Evolutionary conservation across 2,113 vertebrate species (phyloP), one percentile per base, ranked within the genome.

Genomic region (Myanophis thanlyinensis): DNA sequence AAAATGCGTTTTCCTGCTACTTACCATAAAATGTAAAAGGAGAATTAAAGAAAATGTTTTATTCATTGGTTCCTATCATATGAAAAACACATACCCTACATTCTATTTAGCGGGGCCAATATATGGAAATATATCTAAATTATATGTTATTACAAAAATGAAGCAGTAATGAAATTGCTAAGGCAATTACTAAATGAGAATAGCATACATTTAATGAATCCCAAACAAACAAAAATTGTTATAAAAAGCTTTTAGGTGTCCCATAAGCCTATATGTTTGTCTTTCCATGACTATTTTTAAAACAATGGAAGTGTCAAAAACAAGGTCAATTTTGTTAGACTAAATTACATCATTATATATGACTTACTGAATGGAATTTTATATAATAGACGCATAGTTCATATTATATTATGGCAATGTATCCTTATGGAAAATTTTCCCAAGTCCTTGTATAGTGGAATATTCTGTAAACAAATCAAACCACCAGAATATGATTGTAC

Each of bases 151-250:
- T 98, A 98, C 98, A 98, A 99, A 98, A 98, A 98, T 97, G 98
- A 99, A 98, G 97, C 97, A 98, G 96, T 98, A 98, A 99, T 98
- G 98, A 98, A 98, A 98, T 97, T 98, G 97, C 98, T 98, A 99
- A 97, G 98, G 97, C 97, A 98, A 97, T 97, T 96, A 98, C 98
- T 98, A 98, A 98, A 98, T 98, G 98, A 97, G 98, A 97, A 97
- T 98, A 98, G 97, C 94, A 97, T 98, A 98, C 97, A 98, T 96
- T 98, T 98, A 97, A 97, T 97, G 97, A 97, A 97, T 97, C 95
- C 95, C 96, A 98, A 98, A 98, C 96, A 98, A 97, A 97, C 96
- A 94, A 94, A 93, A 91, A 93, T 97, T 96, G 97, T 98, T 98
- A 98, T 97, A 97, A 98, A 98, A 98, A 98, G 98, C 98, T 98